phyloP scores from a whole-genome alignment of 2,888 invertebrate species.

The Elaeidobius kamerunicus region DNA sequence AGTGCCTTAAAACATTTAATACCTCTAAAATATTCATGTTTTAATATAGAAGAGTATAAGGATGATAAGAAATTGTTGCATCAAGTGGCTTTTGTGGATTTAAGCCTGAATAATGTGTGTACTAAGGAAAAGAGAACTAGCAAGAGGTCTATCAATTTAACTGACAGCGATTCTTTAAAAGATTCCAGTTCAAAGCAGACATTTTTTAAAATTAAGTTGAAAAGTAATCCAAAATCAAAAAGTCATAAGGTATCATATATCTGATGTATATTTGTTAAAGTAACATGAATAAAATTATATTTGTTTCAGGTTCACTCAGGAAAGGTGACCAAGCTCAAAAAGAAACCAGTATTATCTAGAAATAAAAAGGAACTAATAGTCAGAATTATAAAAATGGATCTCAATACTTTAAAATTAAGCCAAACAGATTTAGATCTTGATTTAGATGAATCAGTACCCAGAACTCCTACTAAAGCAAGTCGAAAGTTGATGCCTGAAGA shows the following conservation, averaged over 20 bases:
- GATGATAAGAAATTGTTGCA: constrained; percentile 11
- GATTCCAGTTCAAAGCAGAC: constrained; percentile 3
- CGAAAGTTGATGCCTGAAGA: constrained; percentile 17
- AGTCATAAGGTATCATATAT: constrained; percentile 5
- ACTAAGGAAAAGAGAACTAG: not conserved
- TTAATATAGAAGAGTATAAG: constrained; percentile 10
- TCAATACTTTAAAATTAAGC: not conserved
- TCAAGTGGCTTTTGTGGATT: constrained; percentile 17
- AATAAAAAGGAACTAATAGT: constrained; percentile 8
- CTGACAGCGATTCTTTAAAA: constrained; percentile 1
- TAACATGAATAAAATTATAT: not conserved
- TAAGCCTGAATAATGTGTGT: not conserved
- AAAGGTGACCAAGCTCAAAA: not conserved
- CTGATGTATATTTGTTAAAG: not conserved
- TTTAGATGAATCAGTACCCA: not conserved
- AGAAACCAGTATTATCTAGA: not conserved
- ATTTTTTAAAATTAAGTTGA: constrained; percentile 17
- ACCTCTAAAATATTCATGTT: constrained; percentile 5
- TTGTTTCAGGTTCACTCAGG: constrained; percentile 2
- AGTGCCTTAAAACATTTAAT: constrained; percentile 13
- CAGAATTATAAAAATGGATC: constrained; percentile 8
- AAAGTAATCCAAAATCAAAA: constrained; percentile 1
- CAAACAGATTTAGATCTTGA: not conserved
- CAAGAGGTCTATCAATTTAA: not conserved
- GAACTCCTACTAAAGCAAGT: constrained; percentile 21